Conservation (phyloP, 2,888 invertebrate genomes). For the Cerastis rubricosa region DNA sequence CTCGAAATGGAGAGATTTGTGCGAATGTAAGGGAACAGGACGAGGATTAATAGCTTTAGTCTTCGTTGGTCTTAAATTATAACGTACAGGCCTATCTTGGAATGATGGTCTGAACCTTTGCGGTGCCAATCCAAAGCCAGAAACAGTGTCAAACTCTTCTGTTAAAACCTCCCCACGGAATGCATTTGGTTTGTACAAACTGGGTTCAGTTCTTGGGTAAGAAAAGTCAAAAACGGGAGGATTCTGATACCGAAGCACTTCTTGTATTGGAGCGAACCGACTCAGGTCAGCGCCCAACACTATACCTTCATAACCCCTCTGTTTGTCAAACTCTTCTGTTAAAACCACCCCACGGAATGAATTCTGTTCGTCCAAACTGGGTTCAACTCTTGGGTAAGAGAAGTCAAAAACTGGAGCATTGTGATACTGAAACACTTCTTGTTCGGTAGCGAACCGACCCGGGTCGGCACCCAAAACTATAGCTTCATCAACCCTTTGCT, state of each 20-base stretch:
- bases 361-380: conserved; percentile 7
- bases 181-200: background rate
- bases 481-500: conserved; percentile 65
- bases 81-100: background rate
- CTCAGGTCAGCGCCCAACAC: conserved; percentile 28
- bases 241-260: conserved; percentile 6
- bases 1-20: background rate
- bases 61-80: conserved; percentile 25
- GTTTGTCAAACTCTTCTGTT: conserved; percentile 5
- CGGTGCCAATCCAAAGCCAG: background rate
- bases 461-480: conserved; percentile 33
- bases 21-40: conserved; percentile 10
- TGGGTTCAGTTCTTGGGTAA: conserved; percentile 18
- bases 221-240: conserved; percentile 15
- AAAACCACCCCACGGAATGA: background rate
- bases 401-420: conserved; percentile 21
- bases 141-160: conserved; percentile 1
- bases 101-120: background rate
- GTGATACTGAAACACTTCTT: conserved; percentile 7
- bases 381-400: conserved; percentile 13
- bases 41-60: conserved; percentile 22
- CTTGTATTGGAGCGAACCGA: background rate
- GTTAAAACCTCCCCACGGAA: background rate
- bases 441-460: background rate
- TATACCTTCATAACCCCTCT: conserved; percentile 64